Evolutionary conservation across 1,140 invertebrate genomes (phyloP).

Genomic region (Drosophila tristis): DNA sequence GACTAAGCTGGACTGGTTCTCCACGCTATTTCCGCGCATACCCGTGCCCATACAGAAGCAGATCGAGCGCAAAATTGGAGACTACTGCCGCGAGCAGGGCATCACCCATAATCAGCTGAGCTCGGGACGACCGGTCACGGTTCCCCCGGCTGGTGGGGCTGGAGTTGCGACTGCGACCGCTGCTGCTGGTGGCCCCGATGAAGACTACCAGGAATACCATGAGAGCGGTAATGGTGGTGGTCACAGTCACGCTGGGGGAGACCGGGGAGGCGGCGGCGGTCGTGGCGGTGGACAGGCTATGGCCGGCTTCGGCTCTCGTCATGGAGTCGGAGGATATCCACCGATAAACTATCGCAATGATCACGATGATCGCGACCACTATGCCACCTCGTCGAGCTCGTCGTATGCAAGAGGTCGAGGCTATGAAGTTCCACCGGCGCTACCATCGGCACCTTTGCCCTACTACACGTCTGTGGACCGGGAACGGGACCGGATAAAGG

Average conservation of each 20-base stretch:
- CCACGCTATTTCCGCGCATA: slow-evolving; percentile 98
- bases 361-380: slow-evolving; percentile 75
- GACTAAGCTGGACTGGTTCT: slow-evolving; percentile 98
- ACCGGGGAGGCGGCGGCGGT: slow-evolving; percentile 36
- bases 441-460: slow-evolving; percentile 16
- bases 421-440: slow-evolving; percentile 64
- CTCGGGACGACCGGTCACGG: slow-evolving; percentile 43
- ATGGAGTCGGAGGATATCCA: slow-evolving; percentile 27
- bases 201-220: slow-evolving; percentile 53
- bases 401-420: slow-evolving; percentile 50
- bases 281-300: slow-evolving; percentile 22
- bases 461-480: slow-evolving; percentile 20
- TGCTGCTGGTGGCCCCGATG: slow-evolving; percentile 25
- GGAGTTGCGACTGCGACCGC: not conserved
- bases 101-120: slow-evolving; percentile 70
- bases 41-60: slow-evolving; percentile 99
- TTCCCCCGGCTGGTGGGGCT: slow-evolving; percentile 2
- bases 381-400: slow-evolving; percentile 43
- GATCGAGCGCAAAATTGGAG: slow-evolving; percentile 90
- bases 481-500: slow-evolving; percentile 26
- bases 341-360: slow-evolving; percentile 68
- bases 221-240: slow-evolving; percentile 19
- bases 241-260: slow-evolving; percentile 4
- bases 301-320: slow-evolving; percentile 9
- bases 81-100: slow-evolving; percentile 82